These are phyloP conservation scores for Lasioglossum lativentre DNA, from an alignment of 2,888 invertebrate species.

Conservation along the genomic window DNA sequence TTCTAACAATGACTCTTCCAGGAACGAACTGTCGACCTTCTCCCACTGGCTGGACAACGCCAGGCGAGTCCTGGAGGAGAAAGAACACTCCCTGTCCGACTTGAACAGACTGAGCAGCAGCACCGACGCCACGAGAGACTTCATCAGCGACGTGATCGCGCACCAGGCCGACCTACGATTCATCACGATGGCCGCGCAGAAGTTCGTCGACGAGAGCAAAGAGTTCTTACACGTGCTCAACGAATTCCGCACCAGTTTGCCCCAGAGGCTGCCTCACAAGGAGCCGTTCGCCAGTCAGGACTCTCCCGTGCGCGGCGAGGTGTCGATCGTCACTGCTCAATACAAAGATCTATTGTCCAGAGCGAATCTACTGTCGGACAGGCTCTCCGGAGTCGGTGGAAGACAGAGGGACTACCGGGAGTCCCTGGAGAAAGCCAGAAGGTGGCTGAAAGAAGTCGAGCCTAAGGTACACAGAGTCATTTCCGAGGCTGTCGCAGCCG, in stretches of 20 bases:
- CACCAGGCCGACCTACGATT: constrained; percentile 98
- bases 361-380: constrained; percentile 93
- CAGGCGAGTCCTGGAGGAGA: constrained; percentile 92
- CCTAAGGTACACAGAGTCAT: constrained; percentile 91
- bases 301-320: constrained; percentile 91
- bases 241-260: constrained; percentile 94
- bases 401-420: constrained; percentile 92
- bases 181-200: constrained; percentile 98
- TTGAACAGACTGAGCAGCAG: constrained; percentile 90
- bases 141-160: constrained; percentile 96
- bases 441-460: constrained; percentile 92
- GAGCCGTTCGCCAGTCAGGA: constrained; percentile 89
- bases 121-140: constrained; percentile 93
- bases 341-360: constrained; percentile 93
- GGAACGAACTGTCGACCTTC: constrained; percentile 92
- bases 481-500: constrained; percentile 93
- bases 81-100: constrained; percentile 93
- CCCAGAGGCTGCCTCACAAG: constrained; percentile 93
- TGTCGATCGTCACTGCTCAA: constrained; percentile 91
- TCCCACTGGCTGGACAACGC: constrained; percentile 94
- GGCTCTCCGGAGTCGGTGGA: constrained; percentile 92
- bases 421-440: constrained; percentile 91
- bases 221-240: constrained; percentile 94
- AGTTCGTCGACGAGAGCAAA: constrained; percentile 98
- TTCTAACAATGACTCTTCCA: constrained; percentile 73